A percentile compares a stretch with the other conserved stretches of the same genome.
Evolutionary conservation across 2,113 vertebrate genomes (phyloP).

Genomic region (Trochalopteron elliotii): DNA sequence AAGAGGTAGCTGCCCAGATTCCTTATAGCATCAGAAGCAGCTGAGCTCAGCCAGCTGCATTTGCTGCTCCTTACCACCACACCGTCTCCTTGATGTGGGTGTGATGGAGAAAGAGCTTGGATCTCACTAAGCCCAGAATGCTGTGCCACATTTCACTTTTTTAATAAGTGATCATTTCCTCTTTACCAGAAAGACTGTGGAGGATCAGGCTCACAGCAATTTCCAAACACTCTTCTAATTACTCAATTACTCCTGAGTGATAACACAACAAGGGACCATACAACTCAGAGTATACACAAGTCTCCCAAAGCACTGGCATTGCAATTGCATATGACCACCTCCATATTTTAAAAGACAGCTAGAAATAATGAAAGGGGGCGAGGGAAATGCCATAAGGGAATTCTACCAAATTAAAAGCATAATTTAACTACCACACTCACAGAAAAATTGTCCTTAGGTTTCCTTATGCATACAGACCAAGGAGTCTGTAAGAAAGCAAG

Average conservation of each 20-base stretch:
- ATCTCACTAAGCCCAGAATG: background rate
- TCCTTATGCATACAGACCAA: background rate
- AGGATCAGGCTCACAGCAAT: background rate
- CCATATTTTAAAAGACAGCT: background rate
- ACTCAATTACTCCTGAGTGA: background rate
- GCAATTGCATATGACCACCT: background rate
- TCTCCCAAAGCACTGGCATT: background rate
- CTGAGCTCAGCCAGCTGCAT: background rate
- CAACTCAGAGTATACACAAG: background rate
- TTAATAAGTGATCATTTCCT: background rate
- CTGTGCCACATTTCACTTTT: background rate
- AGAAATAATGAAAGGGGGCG: accelerated
- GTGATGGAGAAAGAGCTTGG: background rate
- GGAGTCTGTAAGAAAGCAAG: background rate
- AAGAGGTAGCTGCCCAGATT: background rate
- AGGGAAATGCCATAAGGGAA: background rate
- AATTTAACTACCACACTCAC: background rate
- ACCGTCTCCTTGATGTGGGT: background rate
- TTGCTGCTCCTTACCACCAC: background rate
- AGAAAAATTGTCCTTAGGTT: background rate
- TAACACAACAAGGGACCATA: background rate
- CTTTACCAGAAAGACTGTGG: background rate
- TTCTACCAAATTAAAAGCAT: background rate
- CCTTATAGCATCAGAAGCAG: background rate
- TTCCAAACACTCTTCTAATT: background rate